Percentiles rank a stretch among this genome's conserved stretches.
Conservation (phyloP, 2,113 vertebrate species). For the Pygoscelis adeliae region DNA sequence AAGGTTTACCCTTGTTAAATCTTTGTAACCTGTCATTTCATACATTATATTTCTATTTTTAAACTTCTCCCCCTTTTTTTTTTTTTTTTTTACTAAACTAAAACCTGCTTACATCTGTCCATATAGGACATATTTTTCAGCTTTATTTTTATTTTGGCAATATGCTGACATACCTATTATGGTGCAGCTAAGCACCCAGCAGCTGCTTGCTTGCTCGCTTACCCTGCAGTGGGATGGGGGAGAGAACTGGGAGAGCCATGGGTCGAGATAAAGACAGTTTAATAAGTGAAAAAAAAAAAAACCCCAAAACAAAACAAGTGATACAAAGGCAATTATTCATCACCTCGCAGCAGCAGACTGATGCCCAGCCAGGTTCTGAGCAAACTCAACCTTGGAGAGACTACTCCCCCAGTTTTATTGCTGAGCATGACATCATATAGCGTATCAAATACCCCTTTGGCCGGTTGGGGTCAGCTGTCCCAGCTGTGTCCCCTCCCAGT, state of each 20-base stretch:
- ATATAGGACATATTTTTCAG: not conserved
- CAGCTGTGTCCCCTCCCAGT: not conserved
- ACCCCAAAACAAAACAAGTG: not conserved
- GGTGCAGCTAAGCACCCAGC: not conserved
- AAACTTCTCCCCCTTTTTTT: too few relatives aligned
- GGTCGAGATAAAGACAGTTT: not conserved
- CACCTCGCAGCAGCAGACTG: not conserved
- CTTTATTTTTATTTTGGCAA: not conserved
- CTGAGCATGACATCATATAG: not conserved
- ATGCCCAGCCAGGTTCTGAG: not conserved
- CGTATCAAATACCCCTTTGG: not conserved
- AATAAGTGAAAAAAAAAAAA: not conserved
- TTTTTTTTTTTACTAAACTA: not conserved
- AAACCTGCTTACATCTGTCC: not conserved
- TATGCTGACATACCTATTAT: not conserved
- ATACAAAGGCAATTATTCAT: not conserved
- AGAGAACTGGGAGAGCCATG: not conserved
- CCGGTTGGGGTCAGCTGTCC: not conserved
- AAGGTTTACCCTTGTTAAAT: not conserved
- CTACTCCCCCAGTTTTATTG: not conserved
- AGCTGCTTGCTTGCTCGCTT: rapidly evolving
- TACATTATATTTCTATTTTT: too few relatives aligned
- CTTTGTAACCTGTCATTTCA: too few relatives aligned
- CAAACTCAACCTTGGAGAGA: not conserved
- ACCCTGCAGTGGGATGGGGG: not conserved